A percentile compares a stretch with the other conserved stretches of the same genome.
Evolutionary conservation across 2,888 invertebrate species (phyloP).

Genomic region (Stomorhina lunata): DNA sequence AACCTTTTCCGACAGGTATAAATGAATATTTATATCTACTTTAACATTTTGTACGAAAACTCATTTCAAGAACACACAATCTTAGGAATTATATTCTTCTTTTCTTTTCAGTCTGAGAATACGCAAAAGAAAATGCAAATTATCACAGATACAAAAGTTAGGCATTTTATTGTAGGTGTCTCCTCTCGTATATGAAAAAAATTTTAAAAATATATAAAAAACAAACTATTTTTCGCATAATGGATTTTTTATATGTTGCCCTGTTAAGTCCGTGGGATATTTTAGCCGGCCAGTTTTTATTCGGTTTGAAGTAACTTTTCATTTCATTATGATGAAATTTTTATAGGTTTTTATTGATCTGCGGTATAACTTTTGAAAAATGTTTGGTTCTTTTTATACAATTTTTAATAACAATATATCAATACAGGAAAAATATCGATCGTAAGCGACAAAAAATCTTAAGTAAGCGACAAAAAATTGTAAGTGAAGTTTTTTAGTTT

Average conservation of each 20-base stretch:
- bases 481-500: too few species aligned
- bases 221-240: not conserved
- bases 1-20: slow-evolving; percentile 52
- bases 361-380: slow-evolving; percentile 11
- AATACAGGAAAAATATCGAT: not conserved
- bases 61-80: not conserved
- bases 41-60: not conserved
- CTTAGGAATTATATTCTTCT: not conserved
- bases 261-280: not conserved
- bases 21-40: slow-evolving; percentile 16
- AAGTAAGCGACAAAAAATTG: too few species aligned
- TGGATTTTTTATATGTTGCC: not conserved
- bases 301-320: not conserved
- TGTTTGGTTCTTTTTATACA: not conserved
- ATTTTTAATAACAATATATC: not conserved
- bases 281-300: not conserved
- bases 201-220: not conserved
- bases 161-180: slow-evolving; percentile 44
- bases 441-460: too few species aligned
- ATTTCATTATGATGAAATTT: not conserved
- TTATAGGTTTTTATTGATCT: slow-evolving; percentile 10
- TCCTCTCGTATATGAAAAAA: not conserved
- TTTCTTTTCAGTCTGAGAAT: too few species aligned
- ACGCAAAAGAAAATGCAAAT: slow-evolving; percentile 48
- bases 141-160: slow-evolving; percentile 28